Percentiles rank a stretch among this genome's conserved stretches.
These are phyloP conservation scores for Galerucella pusilla DNA, from an alignment of 2,888 invertebrate genomes.

Conservation along the genomic window DNA sequence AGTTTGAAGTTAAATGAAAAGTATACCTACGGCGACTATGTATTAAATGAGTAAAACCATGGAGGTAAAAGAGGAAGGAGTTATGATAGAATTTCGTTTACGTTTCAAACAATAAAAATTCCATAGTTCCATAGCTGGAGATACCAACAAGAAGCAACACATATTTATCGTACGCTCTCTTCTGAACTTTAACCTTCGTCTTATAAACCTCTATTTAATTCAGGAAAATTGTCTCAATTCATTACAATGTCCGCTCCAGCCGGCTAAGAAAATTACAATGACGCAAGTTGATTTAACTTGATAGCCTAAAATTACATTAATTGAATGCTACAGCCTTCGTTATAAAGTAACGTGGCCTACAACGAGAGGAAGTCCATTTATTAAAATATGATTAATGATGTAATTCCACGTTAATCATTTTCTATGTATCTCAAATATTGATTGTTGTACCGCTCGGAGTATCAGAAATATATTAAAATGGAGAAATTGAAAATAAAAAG, in stretches of 20 bases:
- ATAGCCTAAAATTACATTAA: constrained; percentile 14
- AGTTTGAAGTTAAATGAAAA: too few species aligned
- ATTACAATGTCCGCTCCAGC: constrained; percentile 17
- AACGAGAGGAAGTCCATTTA: background rate
- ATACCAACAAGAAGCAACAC: background rate
- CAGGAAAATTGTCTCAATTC: constrained; percentile 25
- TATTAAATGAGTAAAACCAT: too few species aligned
- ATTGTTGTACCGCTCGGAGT: constrained; percentile 1
- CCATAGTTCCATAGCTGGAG: background rate
- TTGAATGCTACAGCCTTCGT: constrained; percentile 8
- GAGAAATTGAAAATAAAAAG: too few species aligned
- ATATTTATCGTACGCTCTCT: background rate
- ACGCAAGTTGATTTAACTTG: background rate
- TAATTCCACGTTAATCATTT: constrained; percentile 1
- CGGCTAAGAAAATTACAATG: constrained; percentile 11
- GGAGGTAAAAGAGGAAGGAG: too few species aligned
- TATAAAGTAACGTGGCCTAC: background rate
- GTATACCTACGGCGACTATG: too few species aligned
- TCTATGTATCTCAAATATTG: constrained; percentile 7
- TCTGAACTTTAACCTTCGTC: background rate
- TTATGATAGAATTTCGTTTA: too few species aligned
- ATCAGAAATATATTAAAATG: background rate
- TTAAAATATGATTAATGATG: constrained; percentile 8
- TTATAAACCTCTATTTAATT: background rate
- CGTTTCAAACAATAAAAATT: too few species aligned